Base-by-base conservation (phyloP, 2,888 invertebrate genomes). In the Drosophila nr. medialis region DNA sequence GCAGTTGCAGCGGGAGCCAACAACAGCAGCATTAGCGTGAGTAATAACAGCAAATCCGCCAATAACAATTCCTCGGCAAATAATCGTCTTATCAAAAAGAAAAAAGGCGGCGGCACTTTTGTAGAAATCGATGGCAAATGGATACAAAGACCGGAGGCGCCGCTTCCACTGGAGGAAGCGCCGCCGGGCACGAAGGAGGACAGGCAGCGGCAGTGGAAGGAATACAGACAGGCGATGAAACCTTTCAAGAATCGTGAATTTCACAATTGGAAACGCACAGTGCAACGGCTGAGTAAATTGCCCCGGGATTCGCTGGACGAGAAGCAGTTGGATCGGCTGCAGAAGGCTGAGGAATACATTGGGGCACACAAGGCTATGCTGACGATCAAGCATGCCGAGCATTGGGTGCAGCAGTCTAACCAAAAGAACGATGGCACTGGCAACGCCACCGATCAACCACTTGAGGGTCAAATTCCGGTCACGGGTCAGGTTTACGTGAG, bases 181-280 rank as follows among this genome's bases (percentile, higher is more conserved):
- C 77, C 87, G 5, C 84, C 90, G 0, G 86, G 90, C 6, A 80
- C 80, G 0, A 82, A 81, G n/a, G 91, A 90, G 30, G 90, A 91
- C 27, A 83, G 88, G 0, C 86, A 85, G 48, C 80, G 87, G 0
- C 79, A 86, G 54, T 91, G 91, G 91, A 81, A 80, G 11, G 90
- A 91, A 29, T 91, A 91, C 53, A 81, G 91, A 0, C 81, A 89
- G 42, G 89, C 90, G 1, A 91, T 91, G 90, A 91, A 91, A 27
- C 91, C 91, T 0, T 91, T 90, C 50, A 91, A 91, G 55, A 91
- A 91, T 77, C 89, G 91, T 2, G 90, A 91, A 45, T 91, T 91
- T 36, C 81, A 83, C 15, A 91, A 91, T 61, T 84, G 83, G 55
- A 91, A 90, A 60, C 89, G 92, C 6, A 84, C 83, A 0, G 89